Percentiles rank a stretch among this genome's conserved stretches.
These are phyloP conservation scores for Astyanax mexicanus DNA, from an alignment of 2,797 vertebrate species.

Conservation along the genomic window DNA sequence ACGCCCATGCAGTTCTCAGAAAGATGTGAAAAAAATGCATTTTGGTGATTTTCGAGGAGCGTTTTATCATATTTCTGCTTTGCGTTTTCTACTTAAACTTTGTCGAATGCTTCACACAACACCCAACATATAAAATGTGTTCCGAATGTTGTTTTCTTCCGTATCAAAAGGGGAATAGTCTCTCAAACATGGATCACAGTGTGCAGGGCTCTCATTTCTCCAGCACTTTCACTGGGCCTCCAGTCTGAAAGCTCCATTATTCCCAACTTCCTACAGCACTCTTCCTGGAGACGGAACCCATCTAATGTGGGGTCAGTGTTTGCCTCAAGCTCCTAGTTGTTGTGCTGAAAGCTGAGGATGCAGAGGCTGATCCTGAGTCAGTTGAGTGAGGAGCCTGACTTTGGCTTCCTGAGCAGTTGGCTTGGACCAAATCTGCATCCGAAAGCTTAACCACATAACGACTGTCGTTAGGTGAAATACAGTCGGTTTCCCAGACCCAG, in stretches of 20 bases:
- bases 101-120: too few species aligned
- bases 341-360: constrained; percentile 12
- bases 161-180: not conserved
- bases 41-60: too few species aligned
- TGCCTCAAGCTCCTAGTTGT: not conserved
- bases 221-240: not conserved
- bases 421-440: constrained; percentile 25
- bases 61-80: too few species aligned
- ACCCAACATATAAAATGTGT: too few species aligned
- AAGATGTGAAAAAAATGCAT: too few species aligned
- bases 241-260: constrained; percentile 21
- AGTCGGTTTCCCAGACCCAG: not conserved
- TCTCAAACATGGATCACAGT: not conserved
- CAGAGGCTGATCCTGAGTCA: constrained; percentile 26
- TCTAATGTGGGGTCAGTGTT: constrained; percentile 36
- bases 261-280: constrained; percentile 51
- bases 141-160: not conserved
- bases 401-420: constrained; percentile 35
- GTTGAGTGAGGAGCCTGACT: not conserved
- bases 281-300: constrained; percentile 34
- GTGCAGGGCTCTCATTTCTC: not conserved
- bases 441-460: constrained; percentile 18
- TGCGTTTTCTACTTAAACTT: too few species aligned
- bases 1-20: too few species aligned
- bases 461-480: not conserved